phyloP scores from a whole-genome alignment of 2,797 vertebrate species.

The Huso huso region DNA sequence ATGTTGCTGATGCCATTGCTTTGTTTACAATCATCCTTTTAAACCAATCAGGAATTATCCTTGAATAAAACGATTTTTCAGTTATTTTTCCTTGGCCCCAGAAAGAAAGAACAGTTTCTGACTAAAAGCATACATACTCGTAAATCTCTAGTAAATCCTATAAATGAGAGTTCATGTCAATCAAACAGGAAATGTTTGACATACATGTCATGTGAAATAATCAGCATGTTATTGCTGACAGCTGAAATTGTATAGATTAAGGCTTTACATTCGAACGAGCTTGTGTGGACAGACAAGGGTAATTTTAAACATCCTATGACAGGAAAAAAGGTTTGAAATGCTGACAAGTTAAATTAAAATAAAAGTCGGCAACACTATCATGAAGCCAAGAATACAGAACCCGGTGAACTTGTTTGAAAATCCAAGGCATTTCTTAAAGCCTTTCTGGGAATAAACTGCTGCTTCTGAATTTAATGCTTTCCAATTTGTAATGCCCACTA shows the following conservation, averaged over 20 bases:
- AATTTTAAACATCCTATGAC: neutral
- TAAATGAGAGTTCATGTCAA: conserved; percentile 37
- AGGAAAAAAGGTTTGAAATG: neutral
- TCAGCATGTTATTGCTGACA: conserved; percentile 17
- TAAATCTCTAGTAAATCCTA: too few relatives aligned
- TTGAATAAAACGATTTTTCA: too few relatives aligned
- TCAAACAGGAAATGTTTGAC: conserved; percentile 26
- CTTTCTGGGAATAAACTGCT: conserved; percentile 4
- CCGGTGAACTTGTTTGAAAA: neutral
- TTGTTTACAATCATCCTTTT: too few relatives aligned
- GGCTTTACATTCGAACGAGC: neutral
- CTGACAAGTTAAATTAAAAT: too few relatives aligned
- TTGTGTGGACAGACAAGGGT: neutral
- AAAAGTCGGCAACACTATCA: too few relatives aligned
- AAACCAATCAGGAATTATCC: too few relatives aligned
- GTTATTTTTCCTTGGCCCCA: too few relatives aligned
- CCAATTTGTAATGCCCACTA: conserved; percentile 6
- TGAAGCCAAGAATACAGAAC: too few relatives aligned
- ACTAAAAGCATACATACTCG: too few relatives aligned
- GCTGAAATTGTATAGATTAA: conserved; percentile 14
- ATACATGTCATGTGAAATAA: conserved; percentile 7
- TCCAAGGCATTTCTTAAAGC: neutral
- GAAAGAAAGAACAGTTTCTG: too few relatives aligned
- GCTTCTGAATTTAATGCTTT: conserved; percentile 6
- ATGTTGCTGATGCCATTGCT: too few relatives aligned